These are phyloP conservation scores for Ceyx cyanopectus DNA, from an alignment of 2,113 vertebrate species.

Conservation along the genomic window DNA sequence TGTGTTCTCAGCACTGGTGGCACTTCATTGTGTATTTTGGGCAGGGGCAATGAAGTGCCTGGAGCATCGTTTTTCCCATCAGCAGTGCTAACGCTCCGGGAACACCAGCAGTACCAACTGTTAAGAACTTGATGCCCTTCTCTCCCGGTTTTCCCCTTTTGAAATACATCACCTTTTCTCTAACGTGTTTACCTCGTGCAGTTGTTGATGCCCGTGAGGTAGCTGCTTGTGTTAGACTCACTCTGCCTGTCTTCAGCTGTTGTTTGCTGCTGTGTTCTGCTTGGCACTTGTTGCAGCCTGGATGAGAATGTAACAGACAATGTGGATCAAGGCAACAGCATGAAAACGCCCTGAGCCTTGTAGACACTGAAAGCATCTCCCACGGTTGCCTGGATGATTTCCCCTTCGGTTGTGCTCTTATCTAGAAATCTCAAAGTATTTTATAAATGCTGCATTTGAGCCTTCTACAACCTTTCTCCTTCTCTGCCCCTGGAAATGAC, in stretches of 20 bases:
- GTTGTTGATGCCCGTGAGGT: background rate
- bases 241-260: background rate
- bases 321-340: background rate
- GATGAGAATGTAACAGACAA: background rate
- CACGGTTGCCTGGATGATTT: background rate
- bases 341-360: background rate
- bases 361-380: background rate
- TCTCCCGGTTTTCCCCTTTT: background rate
- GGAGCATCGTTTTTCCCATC: background rate
- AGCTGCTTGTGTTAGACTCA: background rate
- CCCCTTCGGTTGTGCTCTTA: background rate
- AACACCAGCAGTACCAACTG: background rate
- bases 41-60: background rate
- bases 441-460: background rate
- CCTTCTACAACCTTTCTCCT: background rate
- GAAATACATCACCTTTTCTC: background rate
- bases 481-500: background rate
- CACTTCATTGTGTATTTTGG: background rate
- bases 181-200: background rate
- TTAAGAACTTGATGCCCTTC: background rate
- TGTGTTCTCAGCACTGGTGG: background rate
- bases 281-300: background rate
- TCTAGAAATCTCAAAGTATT: background rate
- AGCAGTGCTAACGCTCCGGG: background rate
- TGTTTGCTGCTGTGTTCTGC: background rate